Conservation (phyloP, 2,888 invertebrate species). For the Drosophila borborema region DNA sequence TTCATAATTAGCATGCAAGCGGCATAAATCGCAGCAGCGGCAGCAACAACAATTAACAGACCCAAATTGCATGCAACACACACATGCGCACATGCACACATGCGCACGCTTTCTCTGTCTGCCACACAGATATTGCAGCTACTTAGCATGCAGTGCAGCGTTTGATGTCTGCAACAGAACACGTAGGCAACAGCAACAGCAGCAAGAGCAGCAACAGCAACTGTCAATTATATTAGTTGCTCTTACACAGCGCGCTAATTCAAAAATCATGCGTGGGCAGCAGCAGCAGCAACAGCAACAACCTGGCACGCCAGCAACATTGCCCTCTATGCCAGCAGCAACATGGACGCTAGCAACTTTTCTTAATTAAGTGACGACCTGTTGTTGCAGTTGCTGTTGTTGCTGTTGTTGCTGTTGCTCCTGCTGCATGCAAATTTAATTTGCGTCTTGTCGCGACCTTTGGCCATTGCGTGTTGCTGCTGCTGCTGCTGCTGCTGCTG, state of each 20-base stretch:
- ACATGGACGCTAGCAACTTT: slow-evolving; percentile 66
- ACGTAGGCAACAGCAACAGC: slow-evolving; percentile 64
- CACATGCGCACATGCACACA: neutral
- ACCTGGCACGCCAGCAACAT: slow-evolving; percentile 58
- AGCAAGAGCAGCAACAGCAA: slow-evolving; percentile 51
- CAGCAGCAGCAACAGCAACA: slow-evolving; percentile 34
- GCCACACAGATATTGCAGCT: slow-evolving; percentile 35
- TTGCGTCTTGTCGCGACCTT: slow-evolving; percentile 63
- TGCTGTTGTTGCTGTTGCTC: slow-evolving; percentile 44
- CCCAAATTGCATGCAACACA: slow-evolving; percentile 75
- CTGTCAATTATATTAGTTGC: slow-evolving; percentile 79
- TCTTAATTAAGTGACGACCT: slow-evolving; percentile 76
- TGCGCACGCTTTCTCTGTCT: slow-evolving; percentile 41
- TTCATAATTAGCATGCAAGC: slow-evolving; percentile 77
- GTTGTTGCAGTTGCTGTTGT: slow-evolving; percentile 46
- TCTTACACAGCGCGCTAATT: slow-evolving; percentile 79
- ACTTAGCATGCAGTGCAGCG: slow-evolving; percentile 73
- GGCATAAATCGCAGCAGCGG: slow-evolving; percentile 72
- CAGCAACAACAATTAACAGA: slow-evolving; percentile 77
- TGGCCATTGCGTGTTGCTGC: slow-evolving; percentile 60
- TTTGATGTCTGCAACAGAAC: slow-evolving; percentile 74
- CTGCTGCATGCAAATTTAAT: slow-evolving; percentile 78
- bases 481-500: slow-evolving; percentile 26
- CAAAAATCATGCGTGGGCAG: slow-evolving; percentile 84
- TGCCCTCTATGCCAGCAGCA: slow-evolving; percentile 55